Percentiles rank a stretch among this genome's conserved stretches.
These are phyloP conservation scores for Mesocentrotus franciscanus DNA, from an alignment of 53 echinoderm and acorn worm genomes.

Conservation along the genomic window DNA sequence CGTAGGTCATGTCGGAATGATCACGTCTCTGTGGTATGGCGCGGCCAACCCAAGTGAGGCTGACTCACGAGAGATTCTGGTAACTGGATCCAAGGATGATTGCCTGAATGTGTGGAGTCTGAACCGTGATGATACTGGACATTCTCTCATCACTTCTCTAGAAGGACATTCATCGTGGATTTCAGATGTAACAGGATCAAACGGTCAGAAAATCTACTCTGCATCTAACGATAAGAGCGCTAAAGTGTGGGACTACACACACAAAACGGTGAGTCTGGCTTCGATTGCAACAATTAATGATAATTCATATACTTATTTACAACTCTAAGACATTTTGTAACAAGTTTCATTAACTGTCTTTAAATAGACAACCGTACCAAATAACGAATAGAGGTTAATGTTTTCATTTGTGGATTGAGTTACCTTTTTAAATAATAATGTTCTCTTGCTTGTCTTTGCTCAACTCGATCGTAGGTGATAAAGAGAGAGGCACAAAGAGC, in stretches of 20 bases:
- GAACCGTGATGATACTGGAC: neutral
- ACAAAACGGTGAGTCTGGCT: slow-evolving; percentile 66
- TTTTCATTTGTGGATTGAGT: neutral
- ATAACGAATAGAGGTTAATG: neutral
- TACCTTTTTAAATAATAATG: neutral
- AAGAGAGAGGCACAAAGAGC: slow-evolving; percentile 78
- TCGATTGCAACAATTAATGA: neutral
- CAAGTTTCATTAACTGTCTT: neutral
- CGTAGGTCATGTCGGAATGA: slow-evolving; percentile 72
- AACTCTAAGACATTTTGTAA: neutral
- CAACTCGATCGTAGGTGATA: slow-evolving; percentile 58
- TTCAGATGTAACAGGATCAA: slow-evolving; percentile 78
- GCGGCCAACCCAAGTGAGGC: neutral
- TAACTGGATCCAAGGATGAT: slow-evolving; percentile 90
- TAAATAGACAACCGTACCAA: neutral
- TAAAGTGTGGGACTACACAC: slow-evolving; percentile 83
- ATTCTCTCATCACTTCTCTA: slow-evolving; percentile 72
- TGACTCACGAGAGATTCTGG: slow-evolving; percentile 40
- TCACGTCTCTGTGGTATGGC: slow-evolving; percentile 64
- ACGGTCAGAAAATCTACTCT: slow-evolving; percentile 68
- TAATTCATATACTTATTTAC: neutral
- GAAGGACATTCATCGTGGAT: slow-evolving; percentile 97
- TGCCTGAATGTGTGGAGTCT: slow-evolving; percentile 78
- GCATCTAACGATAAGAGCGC: slow-evolving; percentile 91
- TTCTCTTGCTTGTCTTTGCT: neutral